Evolutionary conservation across 2,797 vertebrate species (phyloP).

Genomic region (Cossypha dichroa): DNA sequence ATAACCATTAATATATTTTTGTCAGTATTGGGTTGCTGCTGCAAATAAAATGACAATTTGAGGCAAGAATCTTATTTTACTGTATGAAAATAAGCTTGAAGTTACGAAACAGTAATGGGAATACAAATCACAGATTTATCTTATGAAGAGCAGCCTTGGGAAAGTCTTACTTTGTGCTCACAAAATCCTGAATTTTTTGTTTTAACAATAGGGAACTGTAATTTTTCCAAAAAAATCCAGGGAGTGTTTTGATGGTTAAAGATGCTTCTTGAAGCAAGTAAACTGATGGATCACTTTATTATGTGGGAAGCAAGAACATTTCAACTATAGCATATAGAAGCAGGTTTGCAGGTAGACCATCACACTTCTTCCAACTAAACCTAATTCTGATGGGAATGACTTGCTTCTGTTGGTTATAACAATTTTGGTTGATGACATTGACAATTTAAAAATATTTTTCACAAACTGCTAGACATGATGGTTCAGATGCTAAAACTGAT

Average conservation of each 20-base stretch:
- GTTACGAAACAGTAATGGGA: not conserved
- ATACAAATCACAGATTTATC: not conserved
- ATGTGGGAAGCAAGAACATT: not conserved
- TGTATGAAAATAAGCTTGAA: not conserved
- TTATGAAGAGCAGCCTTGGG: not conserved
- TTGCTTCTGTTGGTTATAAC: not conserved
- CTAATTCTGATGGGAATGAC: not conserved
- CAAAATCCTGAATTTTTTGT: not conserved
- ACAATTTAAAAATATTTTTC: not conserved
- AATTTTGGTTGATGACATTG: not conserved
- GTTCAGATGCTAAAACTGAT: not conserved
- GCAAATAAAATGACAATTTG: not conserved
- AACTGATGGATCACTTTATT: not conserved
- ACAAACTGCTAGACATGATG: not conserved
- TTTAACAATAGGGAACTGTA: not conserved
- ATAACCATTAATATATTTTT: not conserved
- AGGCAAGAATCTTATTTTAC: not conserved
- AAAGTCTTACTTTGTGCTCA: not conserved
- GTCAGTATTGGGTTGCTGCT: not conserved
- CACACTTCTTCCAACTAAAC: not conserved
- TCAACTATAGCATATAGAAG: not conserved
- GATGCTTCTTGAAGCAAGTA: not conserved
- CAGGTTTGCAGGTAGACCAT: not conserved
- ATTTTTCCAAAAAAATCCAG: not conserved
- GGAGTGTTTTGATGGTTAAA: not conserved